Base-by-base conservation (phyloP, 2,113 vertebrate species). In the Heloderma charlesbogerti region DNA sequence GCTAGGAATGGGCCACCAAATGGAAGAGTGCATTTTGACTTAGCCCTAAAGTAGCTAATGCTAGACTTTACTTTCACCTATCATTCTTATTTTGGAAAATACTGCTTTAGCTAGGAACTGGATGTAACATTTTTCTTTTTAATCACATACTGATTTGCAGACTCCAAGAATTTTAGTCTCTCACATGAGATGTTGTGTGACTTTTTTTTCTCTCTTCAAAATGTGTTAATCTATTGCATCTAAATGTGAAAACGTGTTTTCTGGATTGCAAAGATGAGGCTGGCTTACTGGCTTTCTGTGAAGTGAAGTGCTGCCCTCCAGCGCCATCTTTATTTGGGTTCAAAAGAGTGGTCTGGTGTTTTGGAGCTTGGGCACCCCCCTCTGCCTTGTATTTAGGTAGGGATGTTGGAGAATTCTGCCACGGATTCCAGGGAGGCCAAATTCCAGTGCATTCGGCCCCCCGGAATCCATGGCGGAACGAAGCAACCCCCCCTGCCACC, bases 171-270 rank as follows among this genome's bases (percentile, higher is more conserved):
- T 12, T 10, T 77, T 43, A 40, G 86, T 87, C 86, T 87, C 51
- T 29, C 72, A 31, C 86, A 77, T 60, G 72, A 77, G 15, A 48
- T 79, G 77, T 77, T 87, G 72, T 87, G 86, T 63, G 86, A 87
- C 54, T 29, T 25, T 22, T 85, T 69, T 34, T 6, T 6, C 16
- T 20, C 10, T 4, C 4, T 63, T 63, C 2, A 63, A 74, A 37
- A 77, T 6, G 72, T 87, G 86, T 87, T 75, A 77, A 75, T 75
- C 48, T 87, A n/a, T 63, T 87, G 40, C n/a, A 77, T 77, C 51
- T 29, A 75, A 87, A 87, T 63, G 72, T 63, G 37, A 77, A 77
- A 43, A 37, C 74, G 69, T 77, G 51, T 87, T 87, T 87, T n/a
- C 22, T 57, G 86, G 54, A 37, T 87, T 57, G 51, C 80, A 82